A percentile compares a stretch with the other conserved stretches of the same genome.
Evolutionary conservation across 2,113 vertebrate genomes (phyloP).

Genomic region (Stomatorhinus ivindoensis): DNA sequence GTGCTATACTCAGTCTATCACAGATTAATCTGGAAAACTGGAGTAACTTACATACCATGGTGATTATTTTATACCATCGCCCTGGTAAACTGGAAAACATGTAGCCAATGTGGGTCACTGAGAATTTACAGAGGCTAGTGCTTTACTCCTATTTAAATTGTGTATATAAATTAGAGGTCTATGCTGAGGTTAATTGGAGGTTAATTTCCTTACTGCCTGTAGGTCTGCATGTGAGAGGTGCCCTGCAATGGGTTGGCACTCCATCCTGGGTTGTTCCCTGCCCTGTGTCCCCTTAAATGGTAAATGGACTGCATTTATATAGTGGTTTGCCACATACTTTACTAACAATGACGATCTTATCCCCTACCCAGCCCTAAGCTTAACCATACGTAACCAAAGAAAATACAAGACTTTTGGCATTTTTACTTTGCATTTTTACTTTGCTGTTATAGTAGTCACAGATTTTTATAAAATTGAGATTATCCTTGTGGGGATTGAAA

Average conservation of each 20-base stretch:
- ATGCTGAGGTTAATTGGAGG: not conserved
- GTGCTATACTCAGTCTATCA: not conserved
- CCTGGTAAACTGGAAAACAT: not conserved
- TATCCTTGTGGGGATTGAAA: not conserved
- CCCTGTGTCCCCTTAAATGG: not conserved
- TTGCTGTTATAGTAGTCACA: not conserved
- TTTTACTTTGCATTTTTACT: too few relatives aligned
- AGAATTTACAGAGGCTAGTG: not conserved
- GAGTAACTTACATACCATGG: not conserved
- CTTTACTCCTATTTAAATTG: not conserved
- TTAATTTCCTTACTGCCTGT: not conserved
- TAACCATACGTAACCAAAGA: not conserved
- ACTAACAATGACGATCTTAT: not conserved
- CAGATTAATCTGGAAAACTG: not conserved
- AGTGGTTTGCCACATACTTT: too few relatives aligned
- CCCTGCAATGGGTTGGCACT: not conserved
- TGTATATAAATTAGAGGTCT: not conserved
- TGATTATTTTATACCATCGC: not conserved
- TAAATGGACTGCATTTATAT: too few relatives aligned
- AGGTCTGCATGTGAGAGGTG: not conserved
- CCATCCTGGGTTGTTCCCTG: not conserved
- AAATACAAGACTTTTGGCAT: too few relatives aligned
- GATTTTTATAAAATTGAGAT: not conserved
- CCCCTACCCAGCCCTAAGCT: not conserved
- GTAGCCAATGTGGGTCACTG: not conserved